Conservation (phyloP, 2,113 vertebrate species). For the Oryzias celebensis region DNA sequence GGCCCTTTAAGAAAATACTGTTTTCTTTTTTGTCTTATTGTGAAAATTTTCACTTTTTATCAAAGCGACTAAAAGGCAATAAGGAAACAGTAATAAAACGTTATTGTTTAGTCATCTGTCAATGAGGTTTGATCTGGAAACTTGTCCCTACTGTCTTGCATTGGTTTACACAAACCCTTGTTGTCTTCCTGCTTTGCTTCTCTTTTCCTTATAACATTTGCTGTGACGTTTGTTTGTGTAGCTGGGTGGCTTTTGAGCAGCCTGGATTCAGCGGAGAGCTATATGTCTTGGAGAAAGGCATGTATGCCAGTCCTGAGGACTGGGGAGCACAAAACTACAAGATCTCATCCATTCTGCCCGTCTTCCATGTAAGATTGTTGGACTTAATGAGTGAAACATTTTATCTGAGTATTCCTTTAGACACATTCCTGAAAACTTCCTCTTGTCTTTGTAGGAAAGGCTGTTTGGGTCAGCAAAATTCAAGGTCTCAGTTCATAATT, state of each 20-base stretch:
- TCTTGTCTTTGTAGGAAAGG: constrained; percentile 59
- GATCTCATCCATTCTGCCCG: constrained; percentile 90
- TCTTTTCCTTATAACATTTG: too few relatives aligned
- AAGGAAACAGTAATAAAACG: too few relatives aligned
- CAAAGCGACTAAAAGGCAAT: too few relatives aligned
- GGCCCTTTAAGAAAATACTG: too few relatives aligned
- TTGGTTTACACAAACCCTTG: too few relatives aligned
- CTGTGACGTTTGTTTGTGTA: constrained; percentile 47
- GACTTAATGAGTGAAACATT: neutral
- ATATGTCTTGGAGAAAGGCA: constrained; percentile 89
- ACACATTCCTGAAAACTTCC: neutral
- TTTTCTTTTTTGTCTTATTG: too few relatives aligned
- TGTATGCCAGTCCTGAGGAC: constrained; percentile 84
- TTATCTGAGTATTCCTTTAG: neutral
- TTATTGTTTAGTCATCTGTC: too few relatives aligned
- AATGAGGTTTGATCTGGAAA: too few relatives aligned
- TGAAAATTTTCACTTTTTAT: too few relatives aligned
- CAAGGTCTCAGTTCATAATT: constrained; percentile 59
- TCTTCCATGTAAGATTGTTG: constrained; percentile 82
- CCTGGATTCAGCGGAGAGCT: constrained; percentile 89
- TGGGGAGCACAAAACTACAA: constrained; percentile 86
- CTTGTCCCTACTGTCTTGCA: too few relatives aligned
- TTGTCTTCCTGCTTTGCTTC: too few relatives aligned
- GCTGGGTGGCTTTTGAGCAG: constrained; percentile 94
- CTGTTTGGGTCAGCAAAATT: constrained; percentile 51